Base-by-base conservation (phyloP, 2,797 vertebrate genomes). In the Sebastes elongatus region DNA sequence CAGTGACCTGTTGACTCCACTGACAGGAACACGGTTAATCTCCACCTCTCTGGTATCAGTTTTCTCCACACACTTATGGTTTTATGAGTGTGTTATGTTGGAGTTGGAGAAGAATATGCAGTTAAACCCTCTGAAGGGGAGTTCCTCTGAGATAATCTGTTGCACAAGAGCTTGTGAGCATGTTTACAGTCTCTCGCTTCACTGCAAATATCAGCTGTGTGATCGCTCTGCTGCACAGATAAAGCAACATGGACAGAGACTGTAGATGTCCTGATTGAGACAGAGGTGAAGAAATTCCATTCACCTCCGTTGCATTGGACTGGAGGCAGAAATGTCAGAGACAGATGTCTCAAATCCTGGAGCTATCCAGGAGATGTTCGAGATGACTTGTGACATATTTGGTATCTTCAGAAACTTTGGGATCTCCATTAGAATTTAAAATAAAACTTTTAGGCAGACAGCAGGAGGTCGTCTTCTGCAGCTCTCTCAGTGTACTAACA, bases 141-240 rank as follows among this genome's bases (percentile, higher is more conserved):
- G 71, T 76, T 84, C 70, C 33, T 63, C 63, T 28, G 76, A 81
- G 83, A 85, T 71, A 64, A 78, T 66, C 14, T 71, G 78, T 88
- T 87, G 78, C 84, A 80, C 82, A 88, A 86, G 59, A 78, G 63
- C 63, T n/a, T 35, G 25, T 23, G 53, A 84, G 64, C 53, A 46
- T 75, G 78, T 82, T 87, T 86, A 87, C 68, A 71, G 64, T 63
- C 22, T 64, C 57, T 38, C 46, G 23, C 35, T 73, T 46, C 9
- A 69, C 55, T 59, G 46, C 69, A 70, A 65, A 76, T 68, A 63
- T 76, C 55, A 57, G 49, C 7, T 22, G 49, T 52, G 49, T 52
- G 18, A 20, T 4, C 9, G 20, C 20, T 52, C 7, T 52, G 18
- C 49, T n/a, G 49, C 49, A n/a, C 49, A 52, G 18, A 52, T 52